Evolutionary conservation across 2,888 invertebrate genomes (phyloP).

Genomic region (Biston betularia): DNA sequence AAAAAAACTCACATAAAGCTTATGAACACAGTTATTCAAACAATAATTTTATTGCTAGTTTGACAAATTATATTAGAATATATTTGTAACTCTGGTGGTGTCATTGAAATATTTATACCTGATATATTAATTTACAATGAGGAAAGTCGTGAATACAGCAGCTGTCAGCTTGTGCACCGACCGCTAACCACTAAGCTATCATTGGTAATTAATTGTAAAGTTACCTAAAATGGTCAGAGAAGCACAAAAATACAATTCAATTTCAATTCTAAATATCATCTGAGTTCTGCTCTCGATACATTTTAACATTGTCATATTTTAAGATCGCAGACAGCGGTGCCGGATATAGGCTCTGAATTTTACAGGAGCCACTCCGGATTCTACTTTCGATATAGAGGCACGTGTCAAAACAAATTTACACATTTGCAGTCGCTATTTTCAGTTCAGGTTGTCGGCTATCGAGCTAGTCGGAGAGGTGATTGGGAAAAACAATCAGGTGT

Average conservation of each 20-base stretch:
- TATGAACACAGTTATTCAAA: no score
- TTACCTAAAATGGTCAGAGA: background rate
- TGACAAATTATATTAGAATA: no score
- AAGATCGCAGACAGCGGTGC: slow-evolving; percentile 57
- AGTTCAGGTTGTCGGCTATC: slow-evolving; percentile 63
- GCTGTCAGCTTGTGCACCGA: background rate
- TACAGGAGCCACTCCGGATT: slow-evolving; percentile 64
- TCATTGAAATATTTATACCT: no score
- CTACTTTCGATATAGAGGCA: slow-evolving; percentile 67
- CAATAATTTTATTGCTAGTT: background rate
- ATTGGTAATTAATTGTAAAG: no score
- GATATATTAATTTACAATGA: no score
- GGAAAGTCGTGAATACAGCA: no score
- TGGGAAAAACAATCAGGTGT: background rate
- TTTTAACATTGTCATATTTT: slow-evolving; percentile 66
- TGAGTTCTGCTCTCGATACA: slow-evolving; percentile 53
- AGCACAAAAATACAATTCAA: slow-evolving; percentile 14
- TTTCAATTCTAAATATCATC: slow-evolving; percentile 21
- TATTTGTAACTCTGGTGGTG: no score
- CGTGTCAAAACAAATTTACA: slow-evolving; percentile 81
- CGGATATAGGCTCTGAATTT: slow-evolving; percentile 74
- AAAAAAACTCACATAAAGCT: no score
- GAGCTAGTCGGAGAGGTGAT: slow-evolving; percentile 53
- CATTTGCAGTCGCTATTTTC: slow-evolving; percentile 79
- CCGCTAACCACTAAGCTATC: background rate